These are phyloP conservation scores for Grallaria varia DNA, from an alignment of 2,113 vertebrate species.

Conservation along the genomic window DNA sequence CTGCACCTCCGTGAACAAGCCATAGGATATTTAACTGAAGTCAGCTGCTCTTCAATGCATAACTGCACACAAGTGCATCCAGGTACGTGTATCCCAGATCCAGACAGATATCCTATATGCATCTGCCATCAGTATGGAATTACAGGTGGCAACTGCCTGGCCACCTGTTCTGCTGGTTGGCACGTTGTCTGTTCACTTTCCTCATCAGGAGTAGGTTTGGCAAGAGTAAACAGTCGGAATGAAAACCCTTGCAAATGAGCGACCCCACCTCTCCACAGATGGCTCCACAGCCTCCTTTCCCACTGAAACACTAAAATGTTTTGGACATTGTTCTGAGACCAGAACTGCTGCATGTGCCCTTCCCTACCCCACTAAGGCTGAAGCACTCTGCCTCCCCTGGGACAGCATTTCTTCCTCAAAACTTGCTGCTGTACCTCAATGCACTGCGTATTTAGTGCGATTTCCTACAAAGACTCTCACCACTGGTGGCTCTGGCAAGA, in stretches of 20 bases:
- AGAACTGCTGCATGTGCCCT: neutral
- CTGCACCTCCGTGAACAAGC: neutral
- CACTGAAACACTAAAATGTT: neutral
- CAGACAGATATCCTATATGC: neutral
- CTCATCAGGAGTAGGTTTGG: neutral
- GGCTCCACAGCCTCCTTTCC: neutral
- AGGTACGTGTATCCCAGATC: neutral
- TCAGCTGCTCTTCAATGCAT: neutral
- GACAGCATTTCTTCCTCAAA: neutral
- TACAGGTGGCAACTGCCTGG: neutral
- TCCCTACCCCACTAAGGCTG: neutral
- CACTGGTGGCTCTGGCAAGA: neutral
- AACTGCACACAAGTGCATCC: neutral
- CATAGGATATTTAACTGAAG: neutral
- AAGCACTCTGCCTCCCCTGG: neutral
- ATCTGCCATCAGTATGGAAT: neutral
- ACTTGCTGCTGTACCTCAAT: neutral
- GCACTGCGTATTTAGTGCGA: neutral
- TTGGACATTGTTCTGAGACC: neutral
- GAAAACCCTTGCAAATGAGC: neutral
- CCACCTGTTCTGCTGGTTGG: neutral
- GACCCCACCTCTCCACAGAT: neutral
- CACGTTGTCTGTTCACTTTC: neutral
- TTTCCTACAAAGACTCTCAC: neutral
- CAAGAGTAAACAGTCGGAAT: neutral